phyloP scores from a whole-genome alignment of 2,797 vertebrate genomes.

The Zalophus californianus region DNA sequence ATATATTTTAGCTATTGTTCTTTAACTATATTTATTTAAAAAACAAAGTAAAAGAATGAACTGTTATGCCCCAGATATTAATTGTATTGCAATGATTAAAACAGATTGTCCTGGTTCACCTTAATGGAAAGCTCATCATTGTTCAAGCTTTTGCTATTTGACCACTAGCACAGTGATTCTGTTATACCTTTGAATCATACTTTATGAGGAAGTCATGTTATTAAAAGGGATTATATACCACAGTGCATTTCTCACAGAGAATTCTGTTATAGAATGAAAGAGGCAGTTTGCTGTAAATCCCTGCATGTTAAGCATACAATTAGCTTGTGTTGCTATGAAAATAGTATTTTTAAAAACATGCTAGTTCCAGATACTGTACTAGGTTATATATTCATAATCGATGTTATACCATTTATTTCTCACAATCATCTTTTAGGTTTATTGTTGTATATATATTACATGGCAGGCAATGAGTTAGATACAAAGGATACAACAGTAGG shows the following conservation, averaged over 20 bases:
- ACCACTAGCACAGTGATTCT: background rate
- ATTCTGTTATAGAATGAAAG: background rate
- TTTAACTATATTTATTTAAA: slow-evolving; percentile 13
- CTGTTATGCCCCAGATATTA: background rate
- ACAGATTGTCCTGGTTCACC: background rate
- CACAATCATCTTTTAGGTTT: background rate
- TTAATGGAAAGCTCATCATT: background rate
- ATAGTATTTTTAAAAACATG: background rate
- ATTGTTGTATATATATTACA: background rate
- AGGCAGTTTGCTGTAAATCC: background rate
- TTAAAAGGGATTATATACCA: background rate
- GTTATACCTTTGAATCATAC: background rate
- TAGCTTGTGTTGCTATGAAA: background rate
- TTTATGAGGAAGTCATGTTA: background rate
- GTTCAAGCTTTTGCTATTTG: background rate
- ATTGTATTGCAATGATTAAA: background rate
- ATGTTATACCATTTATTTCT: background rate
- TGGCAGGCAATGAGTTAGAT: background rate
- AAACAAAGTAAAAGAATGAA: background rate
- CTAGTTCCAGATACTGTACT: background rate
- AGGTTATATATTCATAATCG: background rate
- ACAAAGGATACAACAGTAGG: background rate
- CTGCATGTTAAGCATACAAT: background rate
- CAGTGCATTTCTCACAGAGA: background rate
- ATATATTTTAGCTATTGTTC: background rate